Percentiles rank a stretch among this genome's conserved stretches.
Evolutionary conservation across 1,140 invertebrate genomes (phyloP).

Genomic region (Linepithema humile): DNA sequence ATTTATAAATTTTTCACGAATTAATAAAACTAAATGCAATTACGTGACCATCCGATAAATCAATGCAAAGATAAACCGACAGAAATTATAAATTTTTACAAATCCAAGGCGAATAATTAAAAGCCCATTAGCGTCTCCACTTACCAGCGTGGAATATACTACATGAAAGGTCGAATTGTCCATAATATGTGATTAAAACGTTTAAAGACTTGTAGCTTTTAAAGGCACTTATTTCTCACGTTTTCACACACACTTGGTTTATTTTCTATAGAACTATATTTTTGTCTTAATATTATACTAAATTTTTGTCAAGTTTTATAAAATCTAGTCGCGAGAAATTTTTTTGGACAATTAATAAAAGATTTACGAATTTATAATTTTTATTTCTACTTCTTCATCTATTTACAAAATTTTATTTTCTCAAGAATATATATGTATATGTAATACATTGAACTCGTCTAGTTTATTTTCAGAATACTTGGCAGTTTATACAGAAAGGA

Average conservation of each 20-base stretch:
- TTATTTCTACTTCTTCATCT: not conserved
- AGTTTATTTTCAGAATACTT: not conserved
- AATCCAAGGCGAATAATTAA: constrained; percentile 45
- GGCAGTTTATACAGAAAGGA: not conserved
- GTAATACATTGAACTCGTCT: not conserved
- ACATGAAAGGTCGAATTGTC: constrained; percentile 21
- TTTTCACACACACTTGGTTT: not conserved
- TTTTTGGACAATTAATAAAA: too few species aligned
- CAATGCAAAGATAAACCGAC: not conserved
- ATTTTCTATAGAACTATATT: not conserved
- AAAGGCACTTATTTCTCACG: not conserved
- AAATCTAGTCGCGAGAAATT: not conserved
- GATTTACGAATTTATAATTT: too few species aligned
- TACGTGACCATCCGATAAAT: not conserved
- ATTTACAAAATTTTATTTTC: not conserved
- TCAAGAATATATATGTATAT: not conserved
- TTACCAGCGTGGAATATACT: constrained; percentile 12
- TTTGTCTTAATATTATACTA: constrained; percentile 14
- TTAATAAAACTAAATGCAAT: not conserved
- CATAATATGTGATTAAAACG: constrained; percentile 30
- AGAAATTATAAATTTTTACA: constrained; percentile 13
- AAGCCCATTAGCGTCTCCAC: constrained; percentile 20
- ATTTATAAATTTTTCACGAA: not conserved
- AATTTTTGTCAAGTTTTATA: not conserved
- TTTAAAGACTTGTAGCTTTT: too few species aligned